phyloP scores from a whole-genome alignment of 2,113 vertebrate genomes.

The Cavia aperea region DNA sequence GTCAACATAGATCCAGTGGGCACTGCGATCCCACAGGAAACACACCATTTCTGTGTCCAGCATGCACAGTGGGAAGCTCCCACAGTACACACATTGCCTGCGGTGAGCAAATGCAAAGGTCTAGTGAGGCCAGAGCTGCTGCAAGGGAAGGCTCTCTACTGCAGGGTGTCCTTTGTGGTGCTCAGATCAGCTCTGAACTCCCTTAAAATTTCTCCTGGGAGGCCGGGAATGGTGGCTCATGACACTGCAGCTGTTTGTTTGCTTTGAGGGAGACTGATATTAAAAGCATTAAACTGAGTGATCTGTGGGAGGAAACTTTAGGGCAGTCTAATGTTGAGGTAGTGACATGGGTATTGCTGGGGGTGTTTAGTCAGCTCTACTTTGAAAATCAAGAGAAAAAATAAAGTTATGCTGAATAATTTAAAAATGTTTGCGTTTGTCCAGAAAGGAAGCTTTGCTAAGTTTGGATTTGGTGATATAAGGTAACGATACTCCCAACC shows the following conservation, averaged over 20 bases:
- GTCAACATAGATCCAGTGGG: too few relatives aligned
- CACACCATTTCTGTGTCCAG: neutral
- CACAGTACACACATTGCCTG: too few relatives aligned
- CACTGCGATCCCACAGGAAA: neutral
- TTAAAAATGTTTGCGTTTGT: neutral
- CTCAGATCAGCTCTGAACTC: neutral
- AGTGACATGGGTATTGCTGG: neutral
- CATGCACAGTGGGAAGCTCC: neutral
- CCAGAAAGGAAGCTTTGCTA: neutral
- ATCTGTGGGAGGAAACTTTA: neutral
- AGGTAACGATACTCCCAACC: too few relatives aligned
- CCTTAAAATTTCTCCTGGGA: neutral
- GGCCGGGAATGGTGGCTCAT: too few relatives aligned
- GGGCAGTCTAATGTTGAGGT: neutral
- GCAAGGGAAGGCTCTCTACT: fast-evolving
- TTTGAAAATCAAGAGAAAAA: neutral
- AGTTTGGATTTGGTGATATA: too few relatives aligned
- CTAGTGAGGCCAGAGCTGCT: neutral
- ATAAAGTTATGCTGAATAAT: neutral
- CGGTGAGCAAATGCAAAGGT: neutral
- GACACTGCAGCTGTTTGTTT: fast-evolving
- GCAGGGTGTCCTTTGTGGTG: too few relatives aligned
- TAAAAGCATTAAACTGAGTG: too few relatives aligned
- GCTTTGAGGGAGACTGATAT: neutral
- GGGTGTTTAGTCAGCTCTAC: neutral